A percentile compares a stretch with the other conserved stretches of the same genome.
phyloP scores from a whole-genome alignment of 2,113 vertebrate genomes.

The Podarcis cretensis region DNA sequence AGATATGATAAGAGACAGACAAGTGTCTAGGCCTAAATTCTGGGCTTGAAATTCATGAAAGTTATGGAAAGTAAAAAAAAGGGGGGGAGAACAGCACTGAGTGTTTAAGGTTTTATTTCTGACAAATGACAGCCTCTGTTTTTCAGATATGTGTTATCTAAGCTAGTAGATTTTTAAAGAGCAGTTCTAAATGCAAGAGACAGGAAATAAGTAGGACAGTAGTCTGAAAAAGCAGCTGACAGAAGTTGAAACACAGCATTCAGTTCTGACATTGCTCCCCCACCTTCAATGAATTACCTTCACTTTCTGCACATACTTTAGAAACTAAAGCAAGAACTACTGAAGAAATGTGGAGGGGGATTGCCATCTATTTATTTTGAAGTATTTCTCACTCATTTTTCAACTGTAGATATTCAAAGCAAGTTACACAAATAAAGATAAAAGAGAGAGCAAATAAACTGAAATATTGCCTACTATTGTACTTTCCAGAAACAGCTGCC shows the following conservation, averaged over 20 bases:
- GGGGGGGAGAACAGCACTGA: neutral
- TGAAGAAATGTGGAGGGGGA: too few relatives aligned
- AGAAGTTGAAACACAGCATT: neutral
- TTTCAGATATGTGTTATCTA: neutral
- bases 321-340: neutral
- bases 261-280: neutral
- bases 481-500: too few relatives aligned
- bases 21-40: neutral
- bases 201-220: neutral
- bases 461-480: too few relatives aligned
- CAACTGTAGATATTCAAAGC: neutral
- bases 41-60: neutral
- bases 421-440: neutral
- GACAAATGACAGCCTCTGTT: neutral
- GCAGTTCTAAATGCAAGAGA: neutral
- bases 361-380: neutral
- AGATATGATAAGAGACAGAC: neutral
- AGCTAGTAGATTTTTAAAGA: neutral
- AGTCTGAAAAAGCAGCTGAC: neutral
- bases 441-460: neutral
- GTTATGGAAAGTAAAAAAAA: neutral
- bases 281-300: neutral
- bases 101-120: neutral
- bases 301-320: neutral
- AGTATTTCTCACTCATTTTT: neutral